Conservation (phyloP, 2,888 invertebrate genomes). For the Stenichneumon culpator region DNA sequence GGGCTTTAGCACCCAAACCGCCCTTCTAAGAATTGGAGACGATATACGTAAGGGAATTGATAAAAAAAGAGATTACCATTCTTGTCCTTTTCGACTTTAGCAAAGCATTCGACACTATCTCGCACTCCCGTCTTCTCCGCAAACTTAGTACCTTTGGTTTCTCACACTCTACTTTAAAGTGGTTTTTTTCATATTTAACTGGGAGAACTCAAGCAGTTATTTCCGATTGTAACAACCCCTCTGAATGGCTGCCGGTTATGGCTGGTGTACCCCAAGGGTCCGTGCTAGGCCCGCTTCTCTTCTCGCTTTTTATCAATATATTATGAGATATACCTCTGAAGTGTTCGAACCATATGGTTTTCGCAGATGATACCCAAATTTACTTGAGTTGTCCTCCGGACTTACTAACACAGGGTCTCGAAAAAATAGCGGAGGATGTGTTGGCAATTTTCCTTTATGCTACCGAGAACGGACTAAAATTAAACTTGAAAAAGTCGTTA, state of each 20-base stretch:
- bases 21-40: not conserved
- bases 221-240: not conserved
- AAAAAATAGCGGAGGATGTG: not conserved
- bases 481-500: not conserved
- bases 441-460: no score
- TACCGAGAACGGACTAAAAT: not conserved
- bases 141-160: not conserved
- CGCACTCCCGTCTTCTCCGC: not conserved
- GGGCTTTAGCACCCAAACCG: not conserved
- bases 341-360: no score
- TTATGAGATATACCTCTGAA: not conserved
- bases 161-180: not conserved
- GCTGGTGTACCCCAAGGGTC: not conserved
- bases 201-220: not conserved
- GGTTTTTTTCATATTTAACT: constrained; percentile 10
- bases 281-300: not conserved
- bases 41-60: not conserved
- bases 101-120: not conserved
- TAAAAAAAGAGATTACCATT: not conserved
- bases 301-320: constrained; percentile 34
- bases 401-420: not conserved
- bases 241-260: not conserved
- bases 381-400: not conserved
- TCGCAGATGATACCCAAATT: no score
- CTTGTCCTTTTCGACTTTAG: not conserved